These are phyloP conservation scores for Hystrix brachyura DNA, from an alignment of 2,113 vertebrate species.

Conservation along the genomic window DNA sequence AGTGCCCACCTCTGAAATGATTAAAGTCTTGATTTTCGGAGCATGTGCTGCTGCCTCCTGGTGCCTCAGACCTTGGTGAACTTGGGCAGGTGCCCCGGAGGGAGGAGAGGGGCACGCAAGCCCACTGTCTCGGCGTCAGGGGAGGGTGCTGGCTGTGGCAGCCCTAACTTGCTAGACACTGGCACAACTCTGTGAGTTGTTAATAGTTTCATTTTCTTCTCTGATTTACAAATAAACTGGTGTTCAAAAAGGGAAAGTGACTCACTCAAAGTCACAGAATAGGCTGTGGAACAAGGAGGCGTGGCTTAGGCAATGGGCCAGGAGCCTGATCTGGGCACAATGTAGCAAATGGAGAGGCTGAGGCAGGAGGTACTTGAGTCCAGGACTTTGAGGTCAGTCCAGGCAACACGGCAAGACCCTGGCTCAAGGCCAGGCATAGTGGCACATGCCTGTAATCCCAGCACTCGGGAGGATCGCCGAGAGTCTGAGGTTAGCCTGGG, in stretches of 20 bases:
- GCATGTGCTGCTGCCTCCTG: background rate
- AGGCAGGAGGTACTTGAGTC: no score
- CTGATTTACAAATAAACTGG: background rate
- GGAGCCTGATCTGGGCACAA: background rate
- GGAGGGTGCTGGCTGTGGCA: background rate
- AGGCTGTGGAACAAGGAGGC: background rate
- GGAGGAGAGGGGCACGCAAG: background rate
- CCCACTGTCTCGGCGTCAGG: fast-evolving
- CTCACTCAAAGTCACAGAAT: background rate
- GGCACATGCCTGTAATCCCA: no score
- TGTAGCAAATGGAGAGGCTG: background rate
- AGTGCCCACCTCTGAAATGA: background rate
- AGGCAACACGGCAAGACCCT: background rate
- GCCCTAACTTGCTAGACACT: background rate
- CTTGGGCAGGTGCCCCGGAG: fast-evolving
- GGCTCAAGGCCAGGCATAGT: no score
- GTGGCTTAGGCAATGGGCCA: background rate
- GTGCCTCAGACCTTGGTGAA: background rate
- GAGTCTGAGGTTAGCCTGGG: no score
- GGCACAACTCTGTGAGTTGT: background rate
- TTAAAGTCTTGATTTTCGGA: constrained; percentile 73
- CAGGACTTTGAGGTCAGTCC: background rate
- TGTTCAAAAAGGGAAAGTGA: background rate
- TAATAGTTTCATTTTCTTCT: background rate
- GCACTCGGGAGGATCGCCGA: no score